Base-by-base conservation (phyloP, 1,140 invertebrate genomes). In the Camponotus vicinus region DNA sequence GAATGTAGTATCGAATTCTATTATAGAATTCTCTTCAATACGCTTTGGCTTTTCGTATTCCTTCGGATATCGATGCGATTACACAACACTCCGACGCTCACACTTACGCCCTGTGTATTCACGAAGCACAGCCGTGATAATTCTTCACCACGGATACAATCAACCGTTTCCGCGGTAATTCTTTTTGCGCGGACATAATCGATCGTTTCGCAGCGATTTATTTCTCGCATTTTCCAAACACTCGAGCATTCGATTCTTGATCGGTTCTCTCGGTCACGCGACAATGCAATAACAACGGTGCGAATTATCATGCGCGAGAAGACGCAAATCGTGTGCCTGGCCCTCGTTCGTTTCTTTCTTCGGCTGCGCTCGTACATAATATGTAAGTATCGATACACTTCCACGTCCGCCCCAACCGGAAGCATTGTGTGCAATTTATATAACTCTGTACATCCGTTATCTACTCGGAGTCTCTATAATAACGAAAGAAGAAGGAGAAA, bases 381-480 rank as follows among this genome's bases (percentile, higher is more conserved):
- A 86, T 83, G 78, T 90, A 88, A 88, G 82, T 88, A 90, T 88
- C 71, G 82, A 90, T 80, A 90, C 78, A 91, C 87, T 91, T 88
- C 84, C 84, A 90, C 89, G 86, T 91, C 90, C 89, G 89, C 89
- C 90, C 89, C 79, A 91, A 63, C 86, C 75, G 89, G 88, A 86
- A 90, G 89, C 86, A 77, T 90, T 89, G 83, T 87, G 79, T 83
- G 78, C 88, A 83, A 83, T 89, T 89, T 90, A 87, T 90, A 89
- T 89, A 83, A 90, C 80, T 52, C 49, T 85, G 83, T 87, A 91
- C 80, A 91, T 87, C 77, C 83, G 85, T 91, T 91, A 91, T 89
- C 82, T 87, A 91, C 66, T 92, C 77, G 84, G 77, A 90, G 75
- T 88, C 85, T 92, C 87, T 92, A 89, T 87, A 75, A 77, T 84